A percentile compares a stretch with the other conserved stretches of the same genome.
Evolutionary conservation across 2,113 vertebrate genomes (phyloP).

Genomic region (Probosciger aterrimus): DNA sequence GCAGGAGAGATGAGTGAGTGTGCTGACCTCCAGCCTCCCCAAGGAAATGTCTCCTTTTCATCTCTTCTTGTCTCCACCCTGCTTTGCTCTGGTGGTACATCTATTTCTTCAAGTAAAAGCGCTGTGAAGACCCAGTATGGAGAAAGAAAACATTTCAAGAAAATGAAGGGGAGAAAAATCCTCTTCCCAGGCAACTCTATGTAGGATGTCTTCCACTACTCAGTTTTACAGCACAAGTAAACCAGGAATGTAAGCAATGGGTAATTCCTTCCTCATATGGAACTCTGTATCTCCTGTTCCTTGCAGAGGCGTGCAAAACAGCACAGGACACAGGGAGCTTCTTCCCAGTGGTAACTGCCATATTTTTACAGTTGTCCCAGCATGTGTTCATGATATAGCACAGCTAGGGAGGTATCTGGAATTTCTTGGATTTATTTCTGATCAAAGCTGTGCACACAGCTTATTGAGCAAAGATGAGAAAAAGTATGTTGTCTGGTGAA

Average conservation of each 20-base stretch:
- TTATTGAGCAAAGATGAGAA: background rate
- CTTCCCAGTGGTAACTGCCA: background rate
- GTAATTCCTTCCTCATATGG: background rate
- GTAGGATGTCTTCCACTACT: background rate
- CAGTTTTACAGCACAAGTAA: background rate
- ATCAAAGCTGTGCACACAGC: background rate
- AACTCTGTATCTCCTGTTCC: background rate
- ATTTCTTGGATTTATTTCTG: conserved; percentile 50
- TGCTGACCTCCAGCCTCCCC: background rate
- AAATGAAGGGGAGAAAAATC: background rate
- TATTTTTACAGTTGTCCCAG: conserved; percentile 1
- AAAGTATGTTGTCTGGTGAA: background rate
- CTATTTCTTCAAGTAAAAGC: background rate
- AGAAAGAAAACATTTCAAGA: background rate
- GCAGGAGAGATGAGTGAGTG: background rate
- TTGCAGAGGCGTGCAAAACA: background rate
- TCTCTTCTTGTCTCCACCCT: background rate
- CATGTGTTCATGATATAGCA: background rate
- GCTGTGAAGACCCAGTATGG: background rate
- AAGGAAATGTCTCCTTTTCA: background rate
- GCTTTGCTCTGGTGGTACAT: background rate
- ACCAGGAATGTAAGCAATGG: background rate
- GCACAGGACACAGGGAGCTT: background rate
- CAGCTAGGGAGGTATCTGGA: background rate
- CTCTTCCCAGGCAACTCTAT: background rate